phyloP scores from a whole-genome alignment of 2,888 invertebrate species.

The Opisthograptis luteolata region DNA sequence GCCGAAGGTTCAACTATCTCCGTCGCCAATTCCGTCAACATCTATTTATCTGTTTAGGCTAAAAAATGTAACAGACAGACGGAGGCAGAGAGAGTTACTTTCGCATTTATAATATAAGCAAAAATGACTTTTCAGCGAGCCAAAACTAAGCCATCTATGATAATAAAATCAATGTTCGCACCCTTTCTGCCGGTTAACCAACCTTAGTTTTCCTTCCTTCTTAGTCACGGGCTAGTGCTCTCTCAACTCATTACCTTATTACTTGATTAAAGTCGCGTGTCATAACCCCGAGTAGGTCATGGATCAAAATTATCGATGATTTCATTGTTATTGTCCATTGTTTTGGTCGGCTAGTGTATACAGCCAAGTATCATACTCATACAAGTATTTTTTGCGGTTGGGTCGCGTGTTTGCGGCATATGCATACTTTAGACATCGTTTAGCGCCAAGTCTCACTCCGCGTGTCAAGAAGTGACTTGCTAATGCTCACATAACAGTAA shows the following conservation, averaged over 20 bases:
- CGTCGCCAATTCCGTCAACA: too few relatives aligned
- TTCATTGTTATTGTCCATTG: slow-evolving; percentile 34
- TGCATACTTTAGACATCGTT: slow-evolving; percentile 16
- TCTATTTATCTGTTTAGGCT: too few relatives aligned
- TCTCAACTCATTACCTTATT: slow-evolving; percentile 8
- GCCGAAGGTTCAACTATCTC: too few relatives aligned
- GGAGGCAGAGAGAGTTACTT: too few relatives aligned
- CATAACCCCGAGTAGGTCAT: slow-evolving; percentile 22
- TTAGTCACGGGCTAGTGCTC: background rate
- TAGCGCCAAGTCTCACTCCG: slow-evolving; percentile 16
- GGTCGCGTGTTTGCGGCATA: slow-evolving; percentile 8
- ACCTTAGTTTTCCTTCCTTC: slow-evolving; percentile 2
- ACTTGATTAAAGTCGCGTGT: slow-evolving; percentile 7
- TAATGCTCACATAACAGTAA: slow-evolving; percentile 63
- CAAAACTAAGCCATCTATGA: too few relatives aligned
- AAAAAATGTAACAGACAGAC: too few relatives aligned
- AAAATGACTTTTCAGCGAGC: too few relatives aligned
- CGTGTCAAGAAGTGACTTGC: slow-evolving; percentile 21
- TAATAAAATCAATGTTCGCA: too few relatives aligned
- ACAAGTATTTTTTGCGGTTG: slow-evolving; percentile 6
- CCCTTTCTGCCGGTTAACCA: background rate
- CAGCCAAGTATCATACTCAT: background rate
- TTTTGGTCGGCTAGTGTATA: slow-evolving; percentile 16
- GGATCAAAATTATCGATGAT: slow-evolving; percentile 31
- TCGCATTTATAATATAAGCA: too few relatives aligned